These are phyloP conservation scores for Coregonus suidteri DNA, from an alignment of 2,797 vertebrate species.

Conservation along the genomic window DNA sequence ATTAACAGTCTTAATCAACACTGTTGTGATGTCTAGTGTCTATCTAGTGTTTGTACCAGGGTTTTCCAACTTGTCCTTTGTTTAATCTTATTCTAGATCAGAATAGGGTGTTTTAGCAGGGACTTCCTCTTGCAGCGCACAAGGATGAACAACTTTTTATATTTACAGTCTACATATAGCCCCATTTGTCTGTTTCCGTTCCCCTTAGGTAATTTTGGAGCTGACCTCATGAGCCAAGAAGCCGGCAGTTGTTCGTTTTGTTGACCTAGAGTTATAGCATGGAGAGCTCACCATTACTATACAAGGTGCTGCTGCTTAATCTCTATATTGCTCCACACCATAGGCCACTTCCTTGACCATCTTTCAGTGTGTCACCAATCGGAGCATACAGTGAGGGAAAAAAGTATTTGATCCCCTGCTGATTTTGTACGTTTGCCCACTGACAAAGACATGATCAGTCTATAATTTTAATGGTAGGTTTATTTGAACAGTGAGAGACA, in stretches of 20 bases:
- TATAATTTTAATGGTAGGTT: too few relatives aligned
- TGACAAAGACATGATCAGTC: too few relatives aligned
- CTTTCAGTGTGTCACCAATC: neutral
- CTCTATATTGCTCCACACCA: neutral
- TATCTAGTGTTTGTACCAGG: neutral
- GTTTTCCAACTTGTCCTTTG: neutral
- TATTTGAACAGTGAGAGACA: too few relatives aligned
- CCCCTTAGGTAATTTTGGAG: neutral
- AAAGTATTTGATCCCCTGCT: too few relatives aligned
- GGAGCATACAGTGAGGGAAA: neutral
- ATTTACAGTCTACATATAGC: neutral
- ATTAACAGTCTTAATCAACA: conserved; percentile 17
- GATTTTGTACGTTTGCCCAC: too few relatives aligned
- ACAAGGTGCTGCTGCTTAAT: neutral
- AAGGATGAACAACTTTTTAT: neutral
- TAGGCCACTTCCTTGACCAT: neutral
- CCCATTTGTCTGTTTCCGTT: neutral
- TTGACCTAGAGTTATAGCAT: neutral
- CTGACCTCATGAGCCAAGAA: neutral
- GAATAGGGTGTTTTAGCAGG: neutral
- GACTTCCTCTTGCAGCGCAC: neutral
- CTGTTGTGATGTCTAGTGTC: neutral
- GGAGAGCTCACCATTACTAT: neutral
- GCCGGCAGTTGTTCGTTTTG: neutral
- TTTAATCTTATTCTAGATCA: neutral